Base-by-base conservation (phyloP, 2,797 vertebrate genomes). In the Poecilia wingei region DNA sequence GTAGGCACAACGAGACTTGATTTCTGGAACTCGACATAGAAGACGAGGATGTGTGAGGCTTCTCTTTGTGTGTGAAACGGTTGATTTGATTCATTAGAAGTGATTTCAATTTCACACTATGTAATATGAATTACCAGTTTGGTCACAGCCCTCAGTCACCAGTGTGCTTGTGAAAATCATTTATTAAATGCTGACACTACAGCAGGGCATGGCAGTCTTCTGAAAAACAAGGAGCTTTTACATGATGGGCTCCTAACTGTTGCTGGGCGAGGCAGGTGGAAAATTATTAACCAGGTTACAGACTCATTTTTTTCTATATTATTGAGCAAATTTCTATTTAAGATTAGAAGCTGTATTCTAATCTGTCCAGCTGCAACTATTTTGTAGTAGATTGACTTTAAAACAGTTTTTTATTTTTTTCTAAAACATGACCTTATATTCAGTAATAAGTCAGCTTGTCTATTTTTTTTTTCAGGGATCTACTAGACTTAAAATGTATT, bases 71-170 rank as follows among this genome's bases (percentile, higher is more conserved):
- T 87, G 85, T 68, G 79, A 80, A 74, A 79, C 1, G 72, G n/a
- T 64, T 79, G 79, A 89, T 82, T 86, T 72, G 77, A 84, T 91
- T 91, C 80, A 90, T 92, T 90, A 90, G 76, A 72, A 75, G 49
- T 4, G 85, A 91, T 89, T 86, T 81, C 36, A 79, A 83, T 90
- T 90, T 89, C 80, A 83, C 84, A 76, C 64, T 43, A 46, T 77
- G 66, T 84, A 80, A 88, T 80, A 80, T 79, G 84, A 91, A 80
- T 81, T 72, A 77, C 7, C 31, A 41, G 74, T 78, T 79, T 85
- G 78, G 87, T 85, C 82, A 84, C 84, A 79, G 84, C 61, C 85
- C 83, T 84, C 64, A 36, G 18, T 79, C 74, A 33, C 3, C 74
- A 47, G 41, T 4, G 20, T 51, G 61, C 22, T 39, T 74, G 20